Evolutionary conservation across 2,888 invertebrate species (phyloP).

Genomic region (Drosophila paramelanica): DNA sequence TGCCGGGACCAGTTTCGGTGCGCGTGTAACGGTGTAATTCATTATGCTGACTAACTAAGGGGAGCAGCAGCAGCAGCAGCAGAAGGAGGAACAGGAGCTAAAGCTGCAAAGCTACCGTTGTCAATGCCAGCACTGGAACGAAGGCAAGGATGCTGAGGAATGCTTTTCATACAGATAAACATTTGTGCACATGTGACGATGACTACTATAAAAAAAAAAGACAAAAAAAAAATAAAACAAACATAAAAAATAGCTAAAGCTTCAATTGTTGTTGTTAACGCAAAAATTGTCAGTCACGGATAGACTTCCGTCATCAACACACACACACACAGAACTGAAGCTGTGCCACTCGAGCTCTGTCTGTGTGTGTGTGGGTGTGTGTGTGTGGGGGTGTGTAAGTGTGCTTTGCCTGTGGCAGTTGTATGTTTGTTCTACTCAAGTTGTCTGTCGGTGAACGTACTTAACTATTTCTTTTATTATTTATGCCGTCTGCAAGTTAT

Average conservation of each 20-base stretch:
- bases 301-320: slow-evolving; percentile 69
- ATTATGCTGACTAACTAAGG: slow-evolving; percentile 59
- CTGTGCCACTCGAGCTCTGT: slow-evolving; percentile 31
- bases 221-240: background rate
- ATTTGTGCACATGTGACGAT: slow-evolving; percentile 62
- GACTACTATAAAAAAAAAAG: slow-evolving; percentile 18
- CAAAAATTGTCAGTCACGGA: slow-evolving; percentile 77
- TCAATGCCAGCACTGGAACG: slow-evolving; percentile 21
- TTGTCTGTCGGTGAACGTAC: slow-evolving; percentile 13
- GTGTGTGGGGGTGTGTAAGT: background rate
- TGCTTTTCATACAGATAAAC: slow-evolving; percentile 33
- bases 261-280: slow-evolving; percentile 56
- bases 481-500: slow-evolving; percentile 40
- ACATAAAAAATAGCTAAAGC: slow-evolving; percentile 26
- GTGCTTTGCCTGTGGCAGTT: slow-evolving; percentile 6
- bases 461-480: slow-evolving; percentile 45
- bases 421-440: slow-evolving; percentile 17
- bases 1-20: slow-evolving; percentile 43
- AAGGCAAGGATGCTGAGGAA: slow-evolving; percentile 17
- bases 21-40: slow-evolving; percentile 58
- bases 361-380: slow-evolving; percentile 9
- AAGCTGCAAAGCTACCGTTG: slow-evolving; percentile 25
- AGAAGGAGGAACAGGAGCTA: background rate
- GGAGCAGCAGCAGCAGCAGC: background rate
- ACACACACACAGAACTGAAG: slow-evolving; percentile 16